phyloP scores from a whole-genome alignment of 2,888 invertebrate species.

The Meghimatium bilineatum region DNA sequence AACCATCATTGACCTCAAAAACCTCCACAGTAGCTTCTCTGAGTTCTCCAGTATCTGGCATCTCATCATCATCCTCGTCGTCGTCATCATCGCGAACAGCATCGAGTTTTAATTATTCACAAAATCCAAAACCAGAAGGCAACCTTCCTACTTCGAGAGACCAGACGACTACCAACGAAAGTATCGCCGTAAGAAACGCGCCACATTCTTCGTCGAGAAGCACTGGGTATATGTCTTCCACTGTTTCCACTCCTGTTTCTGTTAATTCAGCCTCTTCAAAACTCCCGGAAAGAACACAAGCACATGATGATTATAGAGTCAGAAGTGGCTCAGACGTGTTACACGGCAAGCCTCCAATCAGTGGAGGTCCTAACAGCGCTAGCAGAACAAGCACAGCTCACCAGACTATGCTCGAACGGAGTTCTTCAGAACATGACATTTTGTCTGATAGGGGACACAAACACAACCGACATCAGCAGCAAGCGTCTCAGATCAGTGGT shows the following conservation, averaged over 20 bases:
- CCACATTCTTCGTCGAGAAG: not conserved
- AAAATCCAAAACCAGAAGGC: not conserved
- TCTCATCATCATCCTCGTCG: not conserved
- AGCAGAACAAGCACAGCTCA: not conserved
- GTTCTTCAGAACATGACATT: slow-evolving; percentile 48
- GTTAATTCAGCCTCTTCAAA: slow-evolving; percentile 13
- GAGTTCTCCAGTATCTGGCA: slow-evolving; percentile 7
- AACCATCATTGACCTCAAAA: slow-evolving; percentile 7
- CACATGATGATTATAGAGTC: slow-evolving; percentile 15
- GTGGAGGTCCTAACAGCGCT: not conserved
- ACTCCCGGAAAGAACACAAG: slow-evolving; percentile 23
- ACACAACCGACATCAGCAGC: not conserved
- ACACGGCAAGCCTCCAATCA: not conserved
- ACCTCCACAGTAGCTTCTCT: not conserved
- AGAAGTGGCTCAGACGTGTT: slow-evolving; percentile 39
- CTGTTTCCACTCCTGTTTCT: not conserved
- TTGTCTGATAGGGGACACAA: slow-evolving; percentile 22
- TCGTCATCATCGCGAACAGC: not conserved
- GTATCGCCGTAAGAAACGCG: not conserved
- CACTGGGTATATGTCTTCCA: not conserved
- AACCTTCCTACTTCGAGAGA: not conserved
- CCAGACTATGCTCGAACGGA: slow-evolving; percentile 28
- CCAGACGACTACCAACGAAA: not conserved
- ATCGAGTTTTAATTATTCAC: not conserved
- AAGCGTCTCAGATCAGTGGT: not conserved